Percentiles rank a stretch among this genome's conserved stretches.
These are phyloP conservation scores for Thaumatotibia leucotreta DNA, from an alignment of 1,140 invertebrate genomes.

Conservation along the genomic window DNA sequence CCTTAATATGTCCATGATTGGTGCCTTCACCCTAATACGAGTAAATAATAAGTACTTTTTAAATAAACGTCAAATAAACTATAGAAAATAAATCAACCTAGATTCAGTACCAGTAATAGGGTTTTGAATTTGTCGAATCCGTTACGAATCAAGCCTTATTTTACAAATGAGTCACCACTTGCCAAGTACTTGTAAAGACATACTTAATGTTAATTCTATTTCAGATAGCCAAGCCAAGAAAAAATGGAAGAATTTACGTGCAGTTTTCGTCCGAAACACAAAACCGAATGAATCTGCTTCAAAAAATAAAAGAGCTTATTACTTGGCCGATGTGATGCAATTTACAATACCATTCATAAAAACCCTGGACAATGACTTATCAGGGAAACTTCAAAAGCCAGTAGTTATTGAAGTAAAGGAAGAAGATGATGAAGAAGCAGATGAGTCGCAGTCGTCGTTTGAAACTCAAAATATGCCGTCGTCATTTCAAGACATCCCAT, in stretches of 20 bases:
- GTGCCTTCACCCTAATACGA: too few relatives aligned
- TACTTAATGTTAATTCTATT: too few relatives aligned
- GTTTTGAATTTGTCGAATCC: too few relatives aligned
- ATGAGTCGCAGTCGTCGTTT: constrained; percentile 15
- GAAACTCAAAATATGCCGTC: constrained; percentile 10
- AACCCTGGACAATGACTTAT: neutral
- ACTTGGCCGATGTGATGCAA: constrained; percentile 23
- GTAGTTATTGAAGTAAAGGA: constrained; percentile 8
- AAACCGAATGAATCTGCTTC: constrained; percentile 22
- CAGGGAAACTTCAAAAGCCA: neutral
- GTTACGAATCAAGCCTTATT: too few relatives aligned
- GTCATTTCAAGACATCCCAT: neutral
- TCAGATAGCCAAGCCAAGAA: constrained; percentile 22
- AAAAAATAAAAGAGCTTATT: constrained; percentile 22
- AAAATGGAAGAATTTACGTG: constrained; percentile 31
- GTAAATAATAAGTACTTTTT: too few relatives aligned
- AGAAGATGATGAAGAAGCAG: constrained; percentile 16
- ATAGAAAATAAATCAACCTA: too few relatives aligned
- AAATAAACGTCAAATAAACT: too few relatives aligned
- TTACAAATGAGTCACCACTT: too few relatives aligned
- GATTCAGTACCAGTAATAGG: too few relatives aligned
- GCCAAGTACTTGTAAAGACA: too few relatives aligned
- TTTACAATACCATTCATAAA: constrained; percentile 23
- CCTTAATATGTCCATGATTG: too few relatives aligned
- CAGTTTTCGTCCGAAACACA: constrained; percentile 23